Evolutionary conservation across 2,888 invertebrate genomes (phyloP), one percentile per base, ranked within the genome.

Genomic region (Cheilosia urbana): DNA sequence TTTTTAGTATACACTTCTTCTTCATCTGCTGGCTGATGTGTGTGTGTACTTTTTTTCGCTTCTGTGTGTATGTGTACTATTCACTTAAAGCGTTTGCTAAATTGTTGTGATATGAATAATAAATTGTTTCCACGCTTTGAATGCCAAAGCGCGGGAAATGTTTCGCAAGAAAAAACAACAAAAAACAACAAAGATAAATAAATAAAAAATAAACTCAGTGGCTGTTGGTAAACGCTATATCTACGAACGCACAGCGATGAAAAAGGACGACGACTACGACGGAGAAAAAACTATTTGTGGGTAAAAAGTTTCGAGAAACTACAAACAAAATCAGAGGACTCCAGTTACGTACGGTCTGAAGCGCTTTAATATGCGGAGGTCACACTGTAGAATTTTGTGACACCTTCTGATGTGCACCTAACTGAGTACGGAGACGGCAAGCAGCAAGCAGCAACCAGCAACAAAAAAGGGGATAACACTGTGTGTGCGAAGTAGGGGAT

Each of bases 71-170:
- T 65, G 58, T 55, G 17, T 60, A 72, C 71, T 66, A 66, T 79
- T 79, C 73, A 83, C 75, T 75, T 79, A 69, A 75, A 79, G 53
- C 53, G 63, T 69, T 69, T 78, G 63, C 68, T 73, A 69, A 83
- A 57, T 81, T 53, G 88, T 89, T 90, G 90, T 89, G 90, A 90
- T 90, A 90, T 91, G 91, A 91, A 91, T 91, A 91, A 90, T 90
- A 90, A 90, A 91, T 89, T 88, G 88, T 88, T 89, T 84, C 47
- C 49, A 69, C 58, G 62, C 60, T 62, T 78, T 72, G 73, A 77
- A 83, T 83, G 65, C 53, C 65, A 78, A 69, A 68, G 79, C 71
- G 68, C 51, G 66, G 21, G 45, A 49, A n/a, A 57, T 66, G 40
- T 65, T 58, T 24, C 27, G 5, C 42, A 51, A 17, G 13, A 45